Conservation (phyloP, 1,140 invertebrate species). For the Drosophila sechellia region DNA sequence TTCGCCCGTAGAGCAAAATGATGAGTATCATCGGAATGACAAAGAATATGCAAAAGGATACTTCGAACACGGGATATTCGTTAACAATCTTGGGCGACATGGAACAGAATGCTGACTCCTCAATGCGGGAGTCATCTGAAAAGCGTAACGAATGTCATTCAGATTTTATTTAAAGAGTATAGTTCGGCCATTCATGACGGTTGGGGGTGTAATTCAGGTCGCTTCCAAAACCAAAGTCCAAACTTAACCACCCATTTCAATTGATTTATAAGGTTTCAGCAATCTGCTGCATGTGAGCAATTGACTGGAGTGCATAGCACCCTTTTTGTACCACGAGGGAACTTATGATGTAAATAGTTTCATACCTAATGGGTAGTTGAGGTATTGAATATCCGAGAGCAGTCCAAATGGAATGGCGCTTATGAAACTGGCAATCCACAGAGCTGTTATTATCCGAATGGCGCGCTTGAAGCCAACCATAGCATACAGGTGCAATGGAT, state of each 20-base stretch:
- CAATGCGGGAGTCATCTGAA: conserved; percentile 84
- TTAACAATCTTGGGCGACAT: conserved; percentile 87
- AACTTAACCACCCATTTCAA: too few species aligned
- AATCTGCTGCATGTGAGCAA: too few species aligned
- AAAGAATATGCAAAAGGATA: conserved; percentile 94
- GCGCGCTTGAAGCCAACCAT: conserved; percentile 93
- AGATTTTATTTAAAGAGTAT: background rate
- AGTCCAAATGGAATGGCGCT: conserved; percentile 92
- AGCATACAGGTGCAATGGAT: conserved; percentile 92
- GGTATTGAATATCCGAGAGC: conserved; percentile 89
- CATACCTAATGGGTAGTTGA: conserved; percentile 89
- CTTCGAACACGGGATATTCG: conserved; percentile 89
- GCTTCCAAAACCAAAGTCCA: too few species aligned
- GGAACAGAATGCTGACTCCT: conserved; percentile 91
- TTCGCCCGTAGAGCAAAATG: conserved; percentile 90
- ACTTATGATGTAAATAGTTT: background rate
- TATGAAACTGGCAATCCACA: conserved; percentile 92
- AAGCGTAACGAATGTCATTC: background rate
- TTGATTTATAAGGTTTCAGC: too few species aligned
- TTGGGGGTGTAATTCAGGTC: too few species aligned
- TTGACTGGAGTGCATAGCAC: too few species aligned
- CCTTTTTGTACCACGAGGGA: too few species aligned
- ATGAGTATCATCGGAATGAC: conserved; percentile 92
- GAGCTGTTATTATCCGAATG: conserved; percentile 90
- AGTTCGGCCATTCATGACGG: background rate